Evolutionary conservation across 2,888 invertebrate species (phyloP), one percentile per base, ranked within the genome.

Genomic region (Monopis laevigella): DNA sequence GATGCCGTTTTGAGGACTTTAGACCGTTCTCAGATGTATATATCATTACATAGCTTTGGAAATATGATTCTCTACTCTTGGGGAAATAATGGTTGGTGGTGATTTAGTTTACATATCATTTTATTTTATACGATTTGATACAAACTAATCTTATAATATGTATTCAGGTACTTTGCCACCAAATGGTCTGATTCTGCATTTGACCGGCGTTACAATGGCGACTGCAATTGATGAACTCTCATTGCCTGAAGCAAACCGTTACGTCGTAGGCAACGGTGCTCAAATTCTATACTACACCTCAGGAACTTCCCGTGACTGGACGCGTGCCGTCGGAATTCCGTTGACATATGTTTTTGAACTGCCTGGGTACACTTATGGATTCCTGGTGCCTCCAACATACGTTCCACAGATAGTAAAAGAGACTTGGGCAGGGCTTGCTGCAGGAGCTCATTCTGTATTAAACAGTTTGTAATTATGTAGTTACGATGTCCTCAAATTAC

Each of bases 41-140:
- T 93, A 29, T 86, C 89, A 0, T 61, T 93, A 19, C 93, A 93
- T 59, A 88, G 91, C 27, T 90, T 80, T 55, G 92, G 91, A 45
- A 83, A 84, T 46, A 87, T 85, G 65, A 63, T 89, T 47, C 62
- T 89, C 1, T 88, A 89, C 52, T 85, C 89, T 19, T 90, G 88
- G 87, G 89, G 88, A 24, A 88, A 82, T 47, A 85, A 85, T 27
- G 68, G 70, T 65, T 65, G 47, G 65, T 49, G n/a, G n/a, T n/a
- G n/a, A n/a, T n/a, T n/a, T n/a, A n/a, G n/a, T n/a, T n/a, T n/a
- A n/a, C n/a, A 42, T 30, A 6, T 13, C 24, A 21, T 21, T 21
- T 21, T 21, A 21, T 21, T 5, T 21, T 21, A 21, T 21, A 5
- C 8, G 24, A 7, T 21, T 5, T 8, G 5, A 21, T 21, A 21